These are phyloP conservation scores for Papilio elwesi DNA, from an alignment of 2,888 invertebrate species.

Conservation along the genomic window DNA sequence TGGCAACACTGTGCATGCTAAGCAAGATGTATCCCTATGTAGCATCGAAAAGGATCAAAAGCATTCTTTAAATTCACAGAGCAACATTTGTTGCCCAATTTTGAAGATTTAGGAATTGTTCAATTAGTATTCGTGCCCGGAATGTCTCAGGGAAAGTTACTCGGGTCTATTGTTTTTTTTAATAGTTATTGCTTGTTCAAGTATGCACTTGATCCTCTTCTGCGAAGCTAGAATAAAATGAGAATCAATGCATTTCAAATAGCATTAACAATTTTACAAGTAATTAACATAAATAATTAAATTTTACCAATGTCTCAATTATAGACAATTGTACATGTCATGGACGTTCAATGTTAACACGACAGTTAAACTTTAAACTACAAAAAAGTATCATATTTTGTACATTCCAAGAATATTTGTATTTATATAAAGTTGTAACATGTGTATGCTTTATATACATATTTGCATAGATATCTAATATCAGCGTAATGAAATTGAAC, in stretches of 20 bases:
- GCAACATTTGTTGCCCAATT: no score
- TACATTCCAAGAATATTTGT: no score
- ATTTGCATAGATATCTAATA: no score
- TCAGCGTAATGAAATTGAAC: no score
- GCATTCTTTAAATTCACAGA: slow-evolving; percentile 44
- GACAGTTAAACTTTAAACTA: not conserved
- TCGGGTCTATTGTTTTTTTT: no score
- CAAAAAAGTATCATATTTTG: no score
- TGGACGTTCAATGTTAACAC: not conserved
- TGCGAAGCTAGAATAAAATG: slow-evolving; percentile 12
- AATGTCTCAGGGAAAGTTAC: no score
- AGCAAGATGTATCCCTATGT: slow-evolving; percentile 40
- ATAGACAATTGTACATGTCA: slow-evolving; percentile 21
- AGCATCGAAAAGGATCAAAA: slow-evolving; percentile 51
- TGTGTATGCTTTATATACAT: no score
- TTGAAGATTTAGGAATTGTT: no score
- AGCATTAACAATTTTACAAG: not conserved
- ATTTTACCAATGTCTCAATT: slow-evolving; percentile 37
- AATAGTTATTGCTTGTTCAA: not conserved
- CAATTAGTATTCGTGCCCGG: not conserved
- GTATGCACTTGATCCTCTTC: slow-evolving; percentile 36
- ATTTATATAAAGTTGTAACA: no score
- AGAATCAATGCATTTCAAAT: slow-evolving; percentile 21
- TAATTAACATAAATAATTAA: not conserved
- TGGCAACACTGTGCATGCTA: slow-evolving; percentile 57